A percentile compares a stretch with the other conserved stretches of the same genome.
These are phyloP conservation scores for Cryptoblepharus egeriae DNA, from an alignment of 2,797 vertebrate species.

Conservation along the genomic window DNA sequence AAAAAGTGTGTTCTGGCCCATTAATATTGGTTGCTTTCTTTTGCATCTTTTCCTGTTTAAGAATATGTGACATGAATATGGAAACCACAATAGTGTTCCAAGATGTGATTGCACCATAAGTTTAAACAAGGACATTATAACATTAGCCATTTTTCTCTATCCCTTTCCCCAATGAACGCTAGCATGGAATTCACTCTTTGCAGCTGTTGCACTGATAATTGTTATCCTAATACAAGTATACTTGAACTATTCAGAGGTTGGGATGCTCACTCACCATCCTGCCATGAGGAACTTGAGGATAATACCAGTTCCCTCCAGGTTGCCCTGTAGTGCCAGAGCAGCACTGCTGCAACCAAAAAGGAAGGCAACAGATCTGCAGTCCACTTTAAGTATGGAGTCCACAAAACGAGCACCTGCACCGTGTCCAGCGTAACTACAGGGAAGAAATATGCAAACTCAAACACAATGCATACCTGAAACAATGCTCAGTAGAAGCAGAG, in stretches of 20 bases:
- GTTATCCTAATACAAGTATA: not conserved
- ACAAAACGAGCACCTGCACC: slow-evolving; percentile 89
- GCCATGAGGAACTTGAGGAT: slow-evolving; percentile 91
- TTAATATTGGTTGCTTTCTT: too few species aligned
- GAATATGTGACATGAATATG: too few species aligned
- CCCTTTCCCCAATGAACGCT: not conserved
- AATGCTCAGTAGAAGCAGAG: too few species aligned
- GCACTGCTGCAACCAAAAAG: slow-evolving; percentile 95
- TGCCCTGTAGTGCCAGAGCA: slow-evolving; percentile 84
- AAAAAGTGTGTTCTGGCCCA: too few species aligned
- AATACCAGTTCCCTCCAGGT: slow-evolving; percentile 88
- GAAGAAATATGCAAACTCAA: not conserved
- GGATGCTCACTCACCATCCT: slow-evolving; percentile 85
- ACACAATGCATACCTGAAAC: too few species aligned
- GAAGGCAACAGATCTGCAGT: slow-evolving; percentile 83
- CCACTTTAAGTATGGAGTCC: slow-evolving; percentile 79
- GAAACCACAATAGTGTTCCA: too few species aligned
- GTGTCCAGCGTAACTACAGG: slow-evolving; percentile 87
- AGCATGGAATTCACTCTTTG: too few species aligned
- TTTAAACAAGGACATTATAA: too few species aligned
- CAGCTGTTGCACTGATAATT: not conserved
- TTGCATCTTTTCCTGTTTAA: too few species aligned
- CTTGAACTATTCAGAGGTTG: too few species aligned
- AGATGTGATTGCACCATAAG: too few species aligned
- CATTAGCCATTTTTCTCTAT: too few species aligned